Conservation (phyloP, 2,797 vertebrate species). For the Chelmon rostratus region DNA sequence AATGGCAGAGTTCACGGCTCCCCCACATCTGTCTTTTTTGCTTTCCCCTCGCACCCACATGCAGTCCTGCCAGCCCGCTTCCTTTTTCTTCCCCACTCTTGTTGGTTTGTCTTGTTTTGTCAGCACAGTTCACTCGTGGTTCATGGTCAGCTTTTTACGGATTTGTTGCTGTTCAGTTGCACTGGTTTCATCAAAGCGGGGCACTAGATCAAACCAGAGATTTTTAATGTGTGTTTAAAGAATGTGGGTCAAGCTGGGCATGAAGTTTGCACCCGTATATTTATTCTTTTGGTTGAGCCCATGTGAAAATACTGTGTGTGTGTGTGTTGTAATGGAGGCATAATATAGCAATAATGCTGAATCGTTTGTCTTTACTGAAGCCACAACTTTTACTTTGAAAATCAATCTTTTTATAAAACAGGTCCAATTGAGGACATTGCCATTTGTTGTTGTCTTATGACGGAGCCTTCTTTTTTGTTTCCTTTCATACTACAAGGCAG, state of each 20-base stretch:
- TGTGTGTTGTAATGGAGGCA: background rate
- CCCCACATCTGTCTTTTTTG: slow-evolving; percentile 71
- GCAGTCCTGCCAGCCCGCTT: slow-evolving; percentile 58
- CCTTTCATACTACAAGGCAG: background rate
- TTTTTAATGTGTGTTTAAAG: slow-evolving; percentile 34
- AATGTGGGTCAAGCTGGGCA: slow-evolving; percentile 7
- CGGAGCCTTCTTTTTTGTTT: background rate
- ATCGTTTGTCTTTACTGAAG: slow-evolving; percentile 8
- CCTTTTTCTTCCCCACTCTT: slow-evolving; percentile 17
- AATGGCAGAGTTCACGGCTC: slow-evolving; percentile 68
- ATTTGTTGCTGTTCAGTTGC: slow-evolving; percentile 37
- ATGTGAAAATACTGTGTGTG: slow-evolving; percentile 27
- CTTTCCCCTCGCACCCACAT: slow-evolving; percentile 45
- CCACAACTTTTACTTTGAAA: slow-evolving; percentile 4
- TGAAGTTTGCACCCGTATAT: slow-evolving; percentile 11
- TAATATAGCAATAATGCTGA: background rate
- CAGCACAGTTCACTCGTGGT: slow-evolving; percentile 39
- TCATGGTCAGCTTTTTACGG: slow-evolving; percentile 22
- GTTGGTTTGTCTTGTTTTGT: slow-evolving; percentile 46
- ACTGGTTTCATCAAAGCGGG: slow-evolving; percentile 20
- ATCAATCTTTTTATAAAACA: background rate
- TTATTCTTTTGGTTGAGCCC: background rate
- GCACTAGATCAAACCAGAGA: slow-evolving; percentile 34
- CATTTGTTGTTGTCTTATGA: background rate
- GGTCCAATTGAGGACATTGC: background rate